Conservation (phyloP, 2,113 vertebrate species). For the Hypanus sabinus region DNA sequence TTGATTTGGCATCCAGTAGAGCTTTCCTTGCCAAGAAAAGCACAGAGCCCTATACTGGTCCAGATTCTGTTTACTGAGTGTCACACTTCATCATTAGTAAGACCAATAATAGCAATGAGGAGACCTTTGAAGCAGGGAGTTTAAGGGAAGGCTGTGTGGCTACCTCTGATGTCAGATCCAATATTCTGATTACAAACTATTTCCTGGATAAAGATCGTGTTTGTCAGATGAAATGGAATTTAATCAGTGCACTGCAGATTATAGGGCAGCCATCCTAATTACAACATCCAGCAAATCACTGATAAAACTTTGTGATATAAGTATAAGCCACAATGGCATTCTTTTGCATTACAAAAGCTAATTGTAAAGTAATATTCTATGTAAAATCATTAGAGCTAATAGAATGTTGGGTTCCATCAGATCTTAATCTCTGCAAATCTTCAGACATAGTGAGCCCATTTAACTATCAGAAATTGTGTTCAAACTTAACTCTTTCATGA, state of each 20-base stretch:
- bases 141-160: constrained; percentile 64
- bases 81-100: constrained; percentile 90
- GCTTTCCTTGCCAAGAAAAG: constrained; percentile 75
- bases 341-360: constrained; percentile 21
- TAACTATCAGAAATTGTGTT: not conserved
- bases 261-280: constrained; percentile 59
- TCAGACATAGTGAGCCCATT: not conserved
- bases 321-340: constrained; percentile 29
- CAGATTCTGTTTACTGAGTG: constrained; percentile 87
- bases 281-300: constrained; percentile 43
- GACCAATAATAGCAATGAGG: constrained; percentile 77
- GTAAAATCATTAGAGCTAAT: constrained; percentile 33
- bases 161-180: constrained; percentile 77
- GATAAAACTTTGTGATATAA: constrained; percentile 40
- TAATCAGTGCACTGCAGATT: constrained; percentile 61
- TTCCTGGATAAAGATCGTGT: constrained; percentile 73
- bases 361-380: constrained; percentile 12
- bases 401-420: constrained; percentile 18
- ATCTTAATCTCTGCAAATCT: constrained; percentile 2
- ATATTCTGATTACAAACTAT: constrained; percentile 67
- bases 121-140: constrained; percentile 81
- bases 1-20: constrained; percentile 84
- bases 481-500: constrained; percentile 11
- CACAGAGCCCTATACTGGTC: constrained; percentile 70
- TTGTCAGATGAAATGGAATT: constrained; percentile 62